A percentile compares a stretch with the other conserved stretches of the same genome.
phyloP scores from a whole-genome alignment of 2,113 vertebrate genomes.

The Eidolon helvum region DNA sequence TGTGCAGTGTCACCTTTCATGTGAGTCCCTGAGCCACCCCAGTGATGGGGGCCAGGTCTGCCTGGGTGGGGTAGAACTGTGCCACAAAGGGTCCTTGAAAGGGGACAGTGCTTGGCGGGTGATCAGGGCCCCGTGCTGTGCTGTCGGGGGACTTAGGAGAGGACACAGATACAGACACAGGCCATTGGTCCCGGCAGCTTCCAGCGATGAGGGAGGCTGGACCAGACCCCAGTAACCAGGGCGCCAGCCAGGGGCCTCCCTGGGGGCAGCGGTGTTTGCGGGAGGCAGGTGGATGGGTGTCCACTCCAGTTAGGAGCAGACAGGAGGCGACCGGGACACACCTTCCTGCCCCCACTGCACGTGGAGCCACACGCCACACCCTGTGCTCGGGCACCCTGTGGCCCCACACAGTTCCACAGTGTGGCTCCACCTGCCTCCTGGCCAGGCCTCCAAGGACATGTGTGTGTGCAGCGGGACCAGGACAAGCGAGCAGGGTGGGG shows the following conservation, averaged over 20 bases:
- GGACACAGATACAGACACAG: not conserved
- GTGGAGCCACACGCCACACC: not conserved
- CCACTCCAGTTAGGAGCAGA: not conserved
- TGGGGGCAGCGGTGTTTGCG: not conserved
- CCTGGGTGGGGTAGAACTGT: not conserved
- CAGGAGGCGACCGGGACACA: fast-evolving
- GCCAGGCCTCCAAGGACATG: not conserved
- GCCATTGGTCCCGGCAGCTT: not conserved
- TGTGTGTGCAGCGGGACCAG: fast-evolving
- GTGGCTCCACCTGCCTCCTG: not conserved
- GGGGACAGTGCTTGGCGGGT: fast-evolving
- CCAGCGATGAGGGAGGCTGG: not conserved
- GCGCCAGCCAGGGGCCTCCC: not conserved
- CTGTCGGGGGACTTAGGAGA: fast-evolving
- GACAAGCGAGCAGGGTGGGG: not conserved
- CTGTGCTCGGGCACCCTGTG: not conserved
- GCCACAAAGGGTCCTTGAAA: not conserved
- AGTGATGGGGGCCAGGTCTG: not conserved
- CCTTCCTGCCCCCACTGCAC: not conserved
- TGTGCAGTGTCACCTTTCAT: not conserved
- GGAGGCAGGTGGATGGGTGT: not conserved
- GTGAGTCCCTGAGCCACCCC: not conserved
- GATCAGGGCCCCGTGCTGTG: not conserved
- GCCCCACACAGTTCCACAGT: not conserved
- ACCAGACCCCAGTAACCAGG: not conserved